A percentile compares a stretch with the other conserved stretches of the same genome.
phyloP scores from a whole-genome alignment of 2,113 vertebrate genomes.

The Suncus etruscus region DNA sequence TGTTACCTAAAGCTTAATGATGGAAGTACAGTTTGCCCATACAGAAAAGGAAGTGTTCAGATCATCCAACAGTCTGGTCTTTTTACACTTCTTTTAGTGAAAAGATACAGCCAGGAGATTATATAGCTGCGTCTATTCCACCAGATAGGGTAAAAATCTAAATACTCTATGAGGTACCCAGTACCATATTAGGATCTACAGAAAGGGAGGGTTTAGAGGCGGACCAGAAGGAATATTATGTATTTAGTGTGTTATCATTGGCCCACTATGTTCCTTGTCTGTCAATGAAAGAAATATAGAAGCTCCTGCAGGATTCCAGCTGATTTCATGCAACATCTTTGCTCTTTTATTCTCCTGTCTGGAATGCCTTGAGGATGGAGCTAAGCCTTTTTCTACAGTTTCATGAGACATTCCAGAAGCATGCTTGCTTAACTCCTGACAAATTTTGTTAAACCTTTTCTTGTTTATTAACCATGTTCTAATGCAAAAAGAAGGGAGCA shows the following conservation, averaged over 20 bases:
- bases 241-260: neutral
- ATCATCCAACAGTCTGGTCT: too few relatives aligned
- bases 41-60: too few relatives aligned
- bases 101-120: neutral
- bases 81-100: neutral
- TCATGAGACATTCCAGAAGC: too few relatives aligned
- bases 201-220: neutral
- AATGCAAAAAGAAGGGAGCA: too few relatives aligned
- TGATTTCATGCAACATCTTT: neutral
- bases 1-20: neutral
- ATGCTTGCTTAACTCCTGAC: too few relatives aligned
- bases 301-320: neutral
- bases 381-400: too few relatives aligned
- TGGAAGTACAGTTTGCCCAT: too few relatives aligned
- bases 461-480: too few relatives aligned
- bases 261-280: neutral
- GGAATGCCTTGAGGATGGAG: neutral
- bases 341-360: neutral
- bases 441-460: too few relatives aligned
- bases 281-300: neutral
- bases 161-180: neutral
- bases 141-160: neutral
- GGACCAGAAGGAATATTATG: neutral
- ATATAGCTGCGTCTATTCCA: neutral
- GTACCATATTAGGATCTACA: neutral